phyloP scores from a whole-genome alignment of 2,888 invertebrate species.

The Drosophila kokeensis region DNA sequence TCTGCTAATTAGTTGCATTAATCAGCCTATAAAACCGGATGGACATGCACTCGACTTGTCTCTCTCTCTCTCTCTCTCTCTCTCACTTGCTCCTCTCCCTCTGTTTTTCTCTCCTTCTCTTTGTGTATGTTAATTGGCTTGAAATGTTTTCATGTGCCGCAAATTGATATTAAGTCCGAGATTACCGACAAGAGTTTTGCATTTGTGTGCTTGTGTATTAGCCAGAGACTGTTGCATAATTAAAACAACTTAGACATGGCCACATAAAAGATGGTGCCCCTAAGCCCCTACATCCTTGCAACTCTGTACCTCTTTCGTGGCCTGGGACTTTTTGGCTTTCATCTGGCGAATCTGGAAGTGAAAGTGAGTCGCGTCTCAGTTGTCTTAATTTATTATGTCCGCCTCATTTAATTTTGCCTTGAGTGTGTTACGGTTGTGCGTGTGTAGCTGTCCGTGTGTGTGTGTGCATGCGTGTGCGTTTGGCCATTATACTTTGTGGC shows the following conservation, averaged over 20 bases:
- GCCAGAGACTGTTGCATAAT: conserved; percentile 58
- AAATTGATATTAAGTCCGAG: conserved; percentile 56
- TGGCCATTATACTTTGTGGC: conserved; percentile 71
- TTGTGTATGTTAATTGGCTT: conserved; percentile 67
- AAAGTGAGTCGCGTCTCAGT: conserved; percentile 45
- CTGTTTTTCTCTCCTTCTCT: neutral
- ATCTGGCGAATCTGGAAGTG: conserved; percentile 30
- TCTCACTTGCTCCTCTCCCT: neutral
- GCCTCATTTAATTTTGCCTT: conserved; percentile 57
- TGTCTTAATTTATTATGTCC: conserved; percentile 75
- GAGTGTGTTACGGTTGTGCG: neutral
- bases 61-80: neutral
- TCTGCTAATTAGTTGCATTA: conserved; percentile 77
- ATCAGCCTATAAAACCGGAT: conserved; percentile 71
- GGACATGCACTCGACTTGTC: conserved; percentile 11
- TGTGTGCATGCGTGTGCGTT: neutral
- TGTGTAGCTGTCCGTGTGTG: conserved; percentile 1
- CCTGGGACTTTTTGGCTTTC: conserved; percentile 46
- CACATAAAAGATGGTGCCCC: conserved; percentile 38
- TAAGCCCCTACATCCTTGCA: conserved; percentile 15
- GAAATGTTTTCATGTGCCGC: conserved; percentile 60
- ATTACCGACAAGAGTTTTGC: conserved; percentile 71
- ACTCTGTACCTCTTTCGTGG: neutral
- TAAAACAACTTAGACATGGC: conserved; percentile 56
- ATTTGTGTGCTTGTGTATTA: conserved; percentile 43